phyloP scores from a whole-genome alignment of 2,888 invertebrate species.

The Hipparchia semele region DNA sequence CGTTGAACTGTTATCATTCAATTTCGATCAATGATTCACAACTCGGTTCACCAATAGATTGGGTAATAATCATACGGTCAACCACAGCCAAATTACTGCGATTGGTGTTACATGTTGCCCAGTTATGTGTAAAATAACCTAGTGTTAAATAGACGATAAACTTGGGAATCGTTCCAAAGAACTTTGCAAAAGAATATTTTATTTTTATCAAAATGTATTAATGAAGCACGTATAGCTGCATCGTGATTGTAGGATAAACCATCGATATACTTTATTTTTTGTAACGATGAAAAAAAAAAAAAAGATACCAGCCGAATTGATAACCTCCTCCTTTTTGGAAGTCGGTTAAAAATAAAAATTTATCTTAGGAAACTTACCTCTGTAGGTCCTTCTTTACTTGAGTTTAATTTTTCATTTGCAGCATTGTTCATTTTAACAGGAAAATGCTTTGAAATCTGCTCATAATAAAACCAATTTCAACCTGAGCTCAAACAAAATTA shows the following conservation, averaged over 20 bases:
- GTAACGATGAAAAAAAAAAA: too few relatives aligned
- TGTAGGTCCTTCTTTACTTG: too few relatives aligned
- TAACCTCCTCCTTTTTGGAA: too few relatives aligned
- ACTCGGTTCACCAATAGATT: constrained; percentile 22
- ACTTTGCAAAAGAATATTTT: neutral
- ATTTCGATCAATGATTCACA: constrained; percentile 18
- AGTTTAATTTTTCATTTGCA: neutral
- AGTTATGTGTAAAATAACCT: constrained; percentile 18
- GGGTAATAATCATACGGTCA: constrained; percentile 23
- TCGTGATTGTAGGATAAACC: too few relatives aligned
- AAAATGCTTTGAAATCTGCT: neutral
- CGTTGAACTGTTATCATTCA: constrained; percentile 18
- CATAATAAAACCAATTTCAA: neutral
- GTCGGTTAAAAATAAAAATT: too few relatives aligned
- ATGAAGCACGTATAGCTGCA: too few relatives aligned
- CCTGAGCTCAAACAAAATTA: neutral
- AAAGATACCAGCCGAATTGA: too few relatives aligned
- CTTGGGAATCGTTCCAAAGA: neutral
- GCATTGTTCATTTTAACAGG: too few relatives aligned
- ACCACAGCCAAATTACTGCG: constrained; percentile 19
- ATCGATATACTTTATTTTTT: too few relatives aligned
- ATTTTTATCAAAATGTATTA: neutral
- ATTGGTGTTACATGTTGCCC: constrained; percentile 22
- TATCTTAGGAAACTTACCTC: too few relatives aligned
- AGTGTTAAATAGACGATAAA: neutral